Evolutionary conservation across 2,797 vertebrate species (phyloP).

Genomic region (Pitangus sulphuratus): DNA sequence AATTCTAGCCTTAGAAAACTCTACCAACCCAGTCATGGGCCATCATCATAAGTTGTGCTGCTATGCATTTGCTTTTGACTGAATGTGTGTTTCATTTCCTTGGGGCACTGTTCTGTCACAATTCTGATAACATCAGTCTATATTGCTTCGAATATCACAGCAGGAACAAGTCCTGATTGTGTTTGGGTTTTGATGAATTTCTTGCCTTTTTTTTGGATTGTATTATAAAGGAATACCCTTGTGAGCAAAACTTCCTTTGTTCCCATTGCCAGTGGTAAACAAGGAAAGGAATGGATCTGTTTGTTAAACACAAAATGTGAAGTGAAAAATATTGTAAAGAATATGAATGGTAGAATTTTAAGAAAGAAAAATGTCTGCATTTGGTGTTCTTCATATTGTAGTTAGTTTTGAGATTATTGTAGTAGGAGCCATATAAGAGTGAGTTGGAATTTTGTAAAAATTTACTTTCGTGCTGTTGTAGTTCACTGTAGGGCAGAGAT

Average conservation of each 20-base stretch:
- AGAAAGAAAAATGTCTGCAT: neutral
- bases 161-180: neutral
- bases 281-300: neutral
- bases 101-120: neutral
- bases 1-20: neutral
- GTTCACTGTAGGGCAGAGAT: constrained; percentile 1
- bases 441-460: neutral
- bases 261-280: neutral
- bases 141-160: neutral
- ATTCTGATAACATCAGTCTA: neutral
- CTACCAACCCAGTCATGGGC: fast-evolving
- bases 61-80: neutral
- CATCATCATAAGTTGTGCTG: neutral
- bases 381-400: neutral
- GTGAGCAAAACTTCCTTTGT: neutral
- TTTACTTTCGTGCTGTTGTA: neutral
- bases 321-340: neutral
- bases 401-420: neutral
- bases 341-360: neutral
- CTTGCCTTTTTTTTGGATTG: neutral
- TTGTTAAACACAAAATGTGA: neutral
- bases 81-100: fast-evolving
- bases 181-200: neutral
- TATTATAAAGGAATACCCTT: neutral
- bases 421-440: neutral